Evolutionary conservation across 2,888 invertebrate genomes (phyloP), one percentile per base, ranked within the genome.

Genomic region (Cremastobaeus sp.): DNA sequence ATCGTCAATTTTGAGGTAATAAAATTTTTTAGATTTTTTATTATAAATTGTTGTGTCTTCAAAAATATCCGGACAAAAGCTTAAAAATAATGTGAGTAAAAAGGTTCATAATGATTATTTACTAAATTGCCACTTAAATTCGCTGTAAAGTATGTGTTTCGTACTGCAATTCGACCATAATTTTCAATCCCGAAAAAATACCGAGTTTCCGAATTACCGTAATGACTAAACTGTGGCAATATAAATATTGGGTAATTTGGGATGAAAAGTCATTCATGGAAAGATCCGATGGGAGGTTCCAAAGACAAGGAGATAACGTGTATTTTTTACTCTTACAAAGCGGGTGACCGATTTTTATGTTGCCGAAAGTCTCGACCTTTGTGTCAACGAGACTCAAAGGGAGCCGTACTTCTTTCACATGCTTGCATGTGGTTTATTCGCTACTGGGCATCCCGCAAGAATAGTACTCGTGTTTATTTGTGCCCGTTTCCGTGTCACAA

Each of bases 401-500:
- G 73, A 73, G 68, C 70, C 69, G 60, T 72, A 55, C 60, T 71
- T 76, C 74, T 77, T 76, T 76, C 71, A 71, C 65, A 68, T 70
- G 65, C 45, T 76, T 57, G 64, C 74, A 79, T 81, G 80, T 78
- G 78, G 78, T 77, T 74, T 74, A 72, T 69, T 78, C 75, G 79
- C 41, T 78, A 66, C 68, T 76, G 75, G 64, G 54, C 77, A 74
- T 69, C 77, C 76, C 75, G 75, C 75, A 55, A 74, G 77, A 81
- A 77, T 72, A 79, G 81, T 81, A 78, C 78, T 77, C 77, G 62
- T 84, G 82, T 85, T 85, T 84, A 82, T 84, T 84, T 84, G 82
- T 82, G 81, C 79, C 81, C 76, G 78, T 79, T 78, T 77, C 70
- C 74, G 78, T 83, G 84, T 85, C 84, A 85, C 83, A 86, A 85